phyloP scores from a whole-genome alignment of 2,888 invertebrate genomes.

The Mesopsocus fuscifrons region DNA sequence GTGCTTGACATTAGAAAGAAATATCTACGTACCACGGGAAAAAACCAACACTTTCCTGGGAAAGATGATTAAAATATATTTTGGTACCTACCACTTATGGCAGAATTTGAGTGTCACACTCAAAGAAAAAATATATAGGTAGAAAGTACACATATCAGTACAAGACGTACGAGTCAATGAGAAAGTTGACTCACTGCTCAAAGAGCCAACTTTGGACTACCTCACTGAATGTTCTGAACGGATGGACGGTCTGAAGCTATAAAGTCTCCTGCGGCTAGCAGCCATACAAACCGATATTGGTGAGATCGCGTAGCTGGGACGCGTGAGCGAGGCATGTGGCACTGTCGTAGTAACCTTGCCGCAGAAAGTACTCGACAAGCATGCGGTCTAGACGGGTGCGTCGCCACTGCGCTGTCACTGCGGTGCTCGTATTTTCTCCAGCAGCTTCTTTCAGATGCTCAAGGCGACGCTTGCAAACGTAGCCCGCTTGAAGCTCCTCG shows the following conservation, averaged over 20 bases:
- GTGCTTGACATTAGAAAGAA: constrained; percentile 9
- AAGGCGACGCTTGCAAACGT: constrained; percentile 76
- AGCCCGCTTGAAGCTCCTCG: constrained; percentile 79
- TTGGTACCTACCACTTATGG: too few relatives aligned
- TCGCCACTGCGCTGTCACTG: constrained; percentile 55
- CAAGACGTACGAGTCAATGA: too few relatives aligned
- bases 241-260: too few relatives aligned
- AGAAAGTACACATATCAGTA: too few relatives aligned
- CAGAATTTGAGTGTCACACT: too few relatives aligned
- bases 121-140: too few relatives aligned
- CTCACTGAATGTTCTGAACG: too few relatives aligned
- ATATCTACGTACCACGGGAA: constrained; percentile 4
- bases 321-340: constrained; percentile 73
- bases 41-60: not conserved
- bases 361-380: constrained; percentile 88
- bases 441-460: constrained; percentile 73
- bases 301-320: constrained; percentile 63
- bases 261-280: too few relatives aligned
- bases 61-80: too few relatives aligned
- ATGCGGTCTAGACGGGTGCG: constrained; percentile 80
- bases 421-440: constrained; percentile 24
- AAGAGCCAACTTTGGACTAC: too few relatives aligned
- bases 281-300: constrained; percentile 85
- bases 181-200: too few relatives aligned
- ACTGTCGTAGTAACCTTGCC: constrained; percentile 89